Base-by-base conservation (phyloP, 2,888 invertebrate species). In the Xestia c-nigrum region DNA sequence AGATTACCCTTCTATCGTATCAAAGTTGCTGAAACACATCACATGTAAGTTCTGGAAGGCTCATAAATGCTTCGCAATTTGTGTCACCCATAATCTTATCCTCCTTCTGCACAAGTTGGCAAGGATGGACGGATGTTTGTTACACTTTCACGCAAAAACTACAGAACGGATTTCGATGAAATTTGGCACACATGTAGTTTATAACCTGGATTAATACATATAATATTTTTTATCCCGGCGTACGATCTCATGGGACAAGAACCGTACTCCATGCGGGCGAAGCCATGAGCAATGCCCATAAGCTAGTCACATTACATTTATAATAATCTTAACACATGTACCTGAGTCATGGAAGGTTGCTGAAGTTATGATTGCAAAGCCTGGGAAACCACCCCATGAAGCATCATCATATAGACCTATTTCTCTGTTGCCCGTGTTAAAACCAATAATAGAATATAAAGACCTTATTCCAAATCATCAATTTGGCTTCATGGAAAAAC, bases 61-160 rank as follows among this genome's bases (percentile, higher is more conserved):
- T 70, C 40, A 64, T 84, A 84, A 80, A 79, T 84, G 64, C 80
- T 52, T 70, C 57, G 57, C 38, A 57, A 59, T 71, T 84, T 79
- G 46, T 65, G 24, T 14, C 46, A 38, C 31, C 31, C 59, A 19
- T 59, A 0, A 52, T 61, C 31, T 31, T 59, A 16, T 59, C 31
- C 31, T 31, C 31, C 3, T 31, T 6, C 5, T 19, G 31, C 4
- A 2, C 9, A 19, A 31, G 9, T 38, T 19, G 19, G 19, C 9
- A 9, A 31, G 16, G 59, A 59, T 59, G 7, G 14, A 24, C 24
- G 14, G 24, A 24, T 57, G 31, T 16, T 31, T 31, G 59, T 59
- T 31, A 4, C 9, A 19, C 31, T 31, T 31, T 59, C 19, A 19
- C 9, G 19, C 31, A 31, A 31, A 59, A 59, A 59, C 1, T 31